Conservation (phyloP, 2,113 vertebrate genomes). For the Columbina picui region DNA sequence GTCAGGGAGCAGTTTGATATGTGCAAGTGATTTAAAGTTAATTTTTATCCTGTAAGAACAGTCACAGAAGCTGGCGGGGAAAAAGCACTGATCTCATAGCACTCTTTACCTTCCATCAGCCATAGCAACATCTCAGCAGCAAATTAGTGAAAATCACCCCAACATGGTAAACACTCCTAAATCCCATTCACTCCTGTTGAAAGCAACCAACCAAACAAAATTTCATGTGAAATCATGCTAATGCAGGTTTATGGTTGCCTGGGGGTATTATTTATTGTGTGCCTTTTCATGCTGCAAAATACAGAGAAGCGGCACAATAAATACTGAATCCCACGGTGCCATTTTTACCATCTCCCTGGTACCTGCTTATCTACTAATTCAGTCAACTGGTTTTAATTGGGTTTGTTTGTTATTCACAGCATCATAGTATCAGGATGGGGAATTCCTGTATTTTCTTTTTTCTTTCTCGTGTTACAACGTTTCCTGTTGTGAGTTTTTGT, state of each 20-base stretch:
- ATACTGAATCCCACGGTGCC: neutral
- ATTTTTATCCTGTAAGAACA: neutral
- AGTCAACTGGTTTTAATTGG: neutral
- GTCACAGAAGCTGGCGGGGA: neutral
- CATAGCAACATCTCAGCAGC: neutral
- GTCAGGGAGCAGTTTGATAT: neutral
- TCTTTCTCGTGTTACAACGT: neutral
- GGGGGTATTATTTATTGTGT: neutral
- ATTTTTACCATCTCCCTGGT: neutral
- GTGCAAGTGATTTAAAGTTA: neutral
- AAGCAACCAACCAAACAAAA: neutral
- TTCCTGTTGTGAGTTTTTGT: neutral
- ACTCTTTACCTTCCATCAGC: neutral
- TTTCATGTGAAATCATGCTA: neutral
- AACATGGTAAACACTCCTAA: neutral
- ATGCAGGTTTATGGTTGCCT: neutral
- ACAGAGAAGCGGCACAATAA: neutral
- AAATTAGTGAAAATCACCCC: neutral
- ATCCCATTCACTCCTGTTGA: neutral
- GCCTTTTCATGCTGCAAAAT: neutral
- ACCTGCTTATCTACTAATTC: neutral
- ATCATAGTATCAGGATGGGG: accelerated
- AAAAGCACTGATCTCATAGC: neutral
- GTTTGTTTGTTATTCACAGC: neutral
- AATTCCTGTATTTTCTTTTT: neutral